These are phyloP conservation scores for Cariama cristata DNA, from an alignment of 2,113 vertebrate species.

Conservation along the genomic window DNA sequence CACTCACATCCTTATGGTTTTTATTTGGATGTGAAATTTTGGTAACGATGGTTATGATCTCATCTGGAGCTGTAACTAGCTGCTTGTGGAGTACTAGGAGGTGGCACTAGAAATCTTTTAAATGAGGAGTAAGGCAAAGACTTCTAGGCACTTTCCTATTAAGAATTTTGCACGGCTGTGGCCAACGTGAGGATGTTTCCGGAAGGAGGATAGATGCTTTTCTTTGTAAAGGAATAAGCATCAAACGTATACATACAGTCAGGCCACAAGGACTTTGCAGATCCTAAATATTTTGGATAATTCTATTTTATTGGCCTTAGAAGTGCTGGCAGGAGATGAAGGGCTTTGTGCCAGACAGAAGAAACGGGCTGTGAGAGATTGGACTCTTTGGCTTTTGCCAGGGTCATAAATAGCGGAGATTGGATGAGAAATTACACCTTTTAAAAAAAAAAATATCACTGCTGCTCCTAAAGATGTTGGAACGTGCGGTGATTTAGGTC, in stretches of 20 bases:
- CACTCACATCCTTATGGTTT: accelerated
- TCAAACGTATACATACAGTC: accelerated
- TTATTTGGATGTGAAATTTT: background rate
- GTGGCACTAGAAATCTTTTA: background rate
- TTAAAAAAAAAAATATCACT: background rate
- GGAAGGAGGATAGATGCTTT: background rate
- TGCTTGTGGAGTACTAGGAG: background rate
- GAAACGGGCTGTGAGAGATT: background rate
- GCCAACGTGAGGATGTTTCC: background rate
- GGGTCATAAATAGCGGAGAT: background rate
- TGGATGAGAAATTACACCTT: background rate
- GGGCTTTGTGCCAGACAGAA: background rate
- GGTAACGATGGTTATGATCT: accelerated
- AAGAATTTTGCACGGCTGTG: background rate
- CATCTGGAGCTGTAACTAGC: background rate
- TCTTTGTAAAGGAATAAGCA: background rate
- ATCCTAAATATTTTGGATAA: background rate
- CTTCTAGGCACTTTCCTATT: background rate
- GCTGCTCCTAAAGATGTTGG: background rate
- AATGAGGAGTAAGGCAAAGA: background rate
- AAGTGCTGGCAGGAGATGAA: background rate
- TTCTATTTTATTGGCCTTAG: background rate
- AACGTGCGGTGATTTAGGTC: background rate
- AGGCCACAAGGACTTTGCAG: background rate
- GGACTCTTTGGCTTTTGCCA: background rate